Evolutionary conservation across 2,113 vertebrate species (phyloP).

Genomic region (Euleptes europaea): DNA sequence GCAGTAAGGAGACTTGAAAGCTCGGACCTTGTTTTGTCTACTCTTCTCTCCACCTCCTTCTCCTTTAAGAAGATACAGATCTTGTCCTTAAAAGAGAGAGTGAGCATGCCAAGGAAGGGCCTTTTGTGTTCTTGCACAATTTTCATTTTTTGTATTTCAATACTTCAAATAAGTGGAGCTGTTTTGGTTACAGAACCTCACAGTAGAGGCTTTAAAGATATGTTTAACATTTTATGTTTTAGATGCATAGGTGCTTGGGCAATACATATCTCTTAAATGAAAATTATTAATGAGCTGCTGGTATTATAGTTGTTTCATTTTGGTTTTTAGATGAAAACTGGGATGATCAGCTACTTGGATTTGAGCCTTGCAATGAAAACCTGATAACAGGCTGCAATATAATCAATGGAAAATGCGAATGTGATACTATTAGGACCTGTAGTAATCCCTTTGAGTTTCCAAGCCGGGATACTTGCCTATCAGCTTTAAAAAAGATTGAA

Average conservation of each 20-base stretch:
- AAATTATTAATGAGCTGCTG: conserved; percentile 44
- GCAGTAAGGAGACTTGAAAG: background rate
- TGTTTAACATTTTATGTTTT: background rate
- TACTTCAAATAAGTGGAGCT: background rate
- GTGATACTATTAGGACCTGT: conserved; percentile 88
- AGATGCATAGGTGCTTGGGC: background rate
- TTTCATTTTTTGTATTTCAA: background rate
- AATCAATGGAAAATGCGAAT: conserved; percentile 88
- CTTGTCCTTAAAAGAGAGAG: background rate
- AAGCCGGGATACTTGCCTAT: conserved; percentile 84
- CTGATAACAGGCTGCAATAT: conserved; percentile 92
- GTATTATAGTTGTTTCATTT: conserved; percentile 55
- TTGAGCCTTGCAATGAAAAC: conserved; percentile 92
- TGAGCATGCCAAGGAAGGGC: background rate
- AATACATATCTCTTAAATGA: background rate
- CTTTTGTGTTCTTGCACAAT: background rate
- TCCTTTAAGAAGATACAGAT: background rate
- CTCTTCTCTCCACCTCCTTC: background rate
- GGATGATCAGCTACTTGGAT: conserved; percentile 90
- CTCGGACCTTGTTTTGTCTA: background rate
- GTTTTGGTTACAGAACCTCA: background rate
- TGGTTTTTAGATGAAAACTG: conserved; percentile 88
- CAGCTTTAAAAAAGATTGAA: conserved; percentile 88
- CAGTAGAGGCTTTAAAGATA: background rate
- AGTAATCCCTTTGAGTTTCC: conserved; percentile 90